Percentiles rank a stretch among this genome's conserved stretches.
These are phyloP conservation scores for Epinotia bilunana DNA, from an alignment of 2,888 invertebrate genomes.

Conservation along the genomic window DNA sequence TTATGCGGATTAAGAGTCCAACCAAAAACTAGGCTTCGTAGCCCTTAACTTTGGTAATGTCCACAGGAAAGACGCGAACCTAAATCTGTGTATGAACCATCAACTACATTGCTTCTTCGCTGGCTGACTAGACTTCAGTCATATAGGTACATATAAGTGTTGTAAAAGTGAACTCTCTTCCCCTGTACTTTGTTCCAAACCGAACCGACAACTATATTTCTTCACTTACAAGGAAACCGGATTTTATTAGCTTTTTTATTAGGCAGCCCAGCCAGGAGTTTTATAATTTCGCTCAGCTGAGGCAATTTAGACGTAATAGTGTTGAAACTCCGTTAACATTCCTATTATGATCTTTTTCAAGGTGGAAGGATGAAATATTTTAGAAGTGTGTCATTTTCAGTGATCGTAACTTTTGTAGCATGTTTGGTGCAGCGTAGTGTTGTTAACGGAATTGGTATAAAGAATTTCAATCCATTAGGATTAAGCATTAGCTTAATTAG, in stretches of 20 bases:
- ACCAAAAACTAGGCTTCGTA: too few relatives aligned
- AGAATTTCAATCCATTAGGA: too few relatives aligned
- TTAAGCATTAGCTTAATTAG: too few relatives aligned
- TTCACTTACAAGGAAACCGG: constrained; percentile 35
- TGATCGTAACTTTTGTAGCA: too few relatives aligned
- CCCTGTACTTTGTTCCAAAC: not conserved
- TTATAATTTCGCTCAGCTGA: constrained; percentile 38
- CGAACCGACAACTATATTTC: constrained; percentile 36
- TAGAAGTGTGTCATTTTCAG: not conserved
- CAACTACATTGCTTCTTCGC: too few relatives aligned
- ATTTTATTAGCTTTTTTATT: constrained; percentile 44
- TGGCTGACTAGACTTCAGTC: not conserved
- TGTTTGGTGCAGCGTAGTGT: too few relatives aligned
- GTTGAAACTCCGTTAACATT: not conserved
- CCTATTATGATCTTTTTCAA: not conserved
- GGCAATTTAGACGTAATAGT: constrained; percentile 23
- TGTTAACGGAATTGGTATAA: too few relatives aligned
- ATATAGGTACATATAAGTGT: not conserved
- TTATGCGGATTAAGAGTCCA: too few relatives aligned
- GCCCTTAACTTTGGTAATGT: too few relatives aligned
- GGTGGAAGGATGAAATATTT: not conserved
- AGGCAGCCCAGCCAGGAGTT: constrained; percentile 31
- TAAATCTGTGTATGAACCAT: too few relatives aligned
- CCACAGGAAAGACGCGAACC: too few relatives aligned
- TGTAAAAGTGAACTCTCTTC: constrained; percentile 19